A percentile compares a stretch with the other conserved stretches of the same genome.
These are phyloP conservation scores for Asobara japonica DNA, from an alignment of 1,140 invertebrate species.

Conservation along the genomic window DNA sequence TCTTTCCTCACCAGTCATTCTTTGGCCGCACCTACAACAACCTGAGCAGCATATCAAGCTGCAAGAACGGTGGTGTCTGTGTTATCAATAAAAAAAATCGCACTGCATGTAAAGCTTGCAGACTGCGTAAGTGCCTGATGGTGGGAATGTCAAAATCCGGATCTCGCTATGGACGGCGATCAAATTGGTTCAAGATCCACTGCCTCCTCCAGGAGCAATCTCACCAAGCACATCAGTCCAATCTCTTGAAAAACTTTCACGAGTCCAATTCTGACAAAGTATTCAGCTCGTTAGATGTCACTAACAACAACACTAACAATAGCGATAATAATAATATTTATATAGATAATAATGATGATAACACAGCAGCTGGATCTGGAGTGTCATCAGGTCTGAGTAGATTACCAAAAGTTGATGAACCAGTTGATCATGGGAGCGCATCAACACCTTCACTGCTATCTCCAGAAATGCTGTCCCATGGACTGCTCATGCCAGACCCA, in stretches of 20 bases:
- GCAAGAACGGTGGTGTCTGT: slow-evolving; percentile 92
- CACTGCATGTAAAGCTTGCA: slow-evolving; percentile 93
- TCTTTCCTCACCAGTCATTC: slow-evolving; percentile 79
- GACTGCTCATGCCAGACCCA: slow-evolving; percentile 54
- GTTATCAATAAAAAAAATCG: slow-evolving; percentile 95
- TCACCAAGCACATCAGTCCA: slow-evolving; percentile 57
- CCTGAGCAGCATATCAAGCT: slow-evolving; percentile 87
- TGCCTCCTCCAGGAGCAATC: slow-evolving; percentile 83
- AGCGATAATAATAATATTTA: too few species aligned
- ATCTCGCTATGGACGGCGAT: slow-evolving; percentile 85
- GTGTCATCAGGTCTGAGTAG: slow-evolving; percentile 55
- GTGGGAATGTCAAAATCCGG: slow-evolving; percentile 96
- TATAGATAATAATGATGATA: too few species aligned
- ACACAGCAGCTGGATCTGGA: slow-evolving; percentile 41
- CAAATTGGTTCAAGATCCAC: slow-evolving; percentile 94
- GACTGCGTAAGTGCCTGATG: slow-evolving; percentile 88
- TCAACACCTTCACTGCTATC: slow-evolving; percentile 39
- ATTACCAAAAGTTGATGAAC: slow-evolving; percentile 47
- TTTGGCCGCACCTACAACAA: slow-evolving; percentile 97
- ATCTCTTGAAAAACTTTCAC: slow-evolving; percentile 50
- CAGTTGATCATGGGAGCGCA: slow-evolving; percentile 40
- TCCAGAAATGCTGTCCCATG: slow-evolving; percentile 48
- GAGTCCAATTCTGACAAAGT: slow-evolving; percentile 52
- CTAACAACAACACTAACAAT: slow-evolving; percentile 60
- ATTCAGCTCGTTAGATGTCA: slow-evolving; percentile 56